Conservation (phyloP, 2,888 invertebrate species). For the Lypha dubia region DNA sequence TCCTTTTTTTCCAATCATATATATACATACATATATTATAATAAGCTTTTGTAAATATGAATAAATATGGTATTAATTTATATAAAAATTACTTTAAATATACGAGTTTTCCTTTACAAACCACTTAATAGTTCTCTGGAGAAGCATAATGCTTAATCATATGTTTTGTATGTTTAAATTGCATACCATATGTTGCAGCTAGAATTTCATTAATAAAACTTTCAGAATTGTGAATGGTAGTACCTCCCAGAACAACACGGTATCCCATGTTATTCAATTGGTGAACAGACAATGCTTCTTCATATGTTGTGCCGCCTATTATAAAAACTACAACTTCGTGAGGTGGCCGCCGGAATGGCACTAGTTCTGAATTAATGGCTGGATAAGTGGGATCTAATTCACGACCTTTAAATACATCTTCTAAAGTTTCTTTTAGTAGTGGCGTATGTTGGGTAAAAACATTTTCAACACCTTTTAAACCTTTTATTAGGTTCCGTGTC, state of each 20-base stretch:
- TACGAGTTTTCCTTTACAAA: background rate
- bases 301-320: slow-evolving; percentile 98
- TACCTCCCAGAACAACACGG: slow-evolving; percentile 94
- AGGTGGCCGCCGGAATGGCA: slow-evolving; percentile 86
- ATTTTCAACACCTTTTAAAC: slow-evolving; percentile 98
- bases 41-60: background rate
- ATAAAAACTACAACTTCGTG: slow-evolving; percentile 98
- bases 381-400: slow-evolving; percentile 94
- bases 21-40: background rate
- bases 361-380: slow-evolving; percentile 88
- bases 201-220: slow-evolving; percentile 91
- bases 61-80: slow-evolving; percentile 3
- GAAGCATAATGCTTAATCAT: slow-evolving; percentile 90
- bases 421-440: slow-evolving; percentile 92
- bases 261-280: slow-evolving; percentile 89
- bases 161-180: slow-evolving; percentile 86
- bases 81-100: slow-evolving; percentile 31
- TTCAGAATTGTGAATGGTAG: slow-evolving; percentile 93
- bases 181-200: slow-evolving; percentile 87
- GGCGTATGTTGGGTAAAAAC: slow-evolving; percentile 99
- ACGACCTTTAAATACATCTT: slow-evolving; percentile 94
- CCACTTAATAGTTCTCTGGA: slow-evolving; percentile 79
- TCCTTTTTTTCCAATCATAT: too few species aligned
- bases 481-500: slow-evolving; percentile 84
- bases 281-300: slow-evolving; percentile 95